phyloP scores from a whole-genome alignment of 2,797 vertebrate species.

The Paramormyrops hopkinsi region DNA sequence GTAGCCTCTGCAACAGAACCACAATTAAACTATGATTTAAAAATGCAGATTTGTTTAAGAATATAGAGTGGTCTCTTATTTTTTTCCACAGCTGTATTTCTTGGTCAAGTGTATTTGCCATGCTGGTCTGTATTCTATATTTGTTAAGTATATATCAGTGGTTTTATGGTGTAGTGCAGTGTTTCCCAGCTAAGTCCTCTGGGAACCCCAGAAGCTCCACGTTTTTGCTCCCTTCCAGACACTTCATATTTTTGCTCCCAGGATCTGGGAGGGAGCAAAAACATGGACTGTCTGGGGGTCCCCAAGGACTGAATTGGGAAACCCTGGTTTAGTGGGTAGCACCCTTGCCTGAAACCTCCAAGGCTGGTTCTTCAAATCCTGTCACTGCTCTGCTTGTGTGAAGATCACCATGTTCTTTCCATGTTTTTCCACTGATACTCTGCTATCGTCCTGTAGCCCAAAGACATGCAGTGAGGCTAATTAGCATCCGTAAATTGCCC shows the following conservation, averaged over 20 bases:
- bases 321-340: neutral
- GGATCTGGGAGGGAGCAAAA: neutral
- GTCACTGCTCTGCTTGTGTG: neutral
- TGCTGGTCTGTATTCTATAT: neutral
- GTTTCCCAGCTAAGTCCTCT: neutral
- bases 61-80: no score
- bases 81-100: no score
- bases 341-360: neutral
- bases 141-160: neutral
- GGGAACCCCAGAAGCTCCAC: neutral
- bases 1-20: no score
- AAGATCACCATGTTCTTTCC: neutral
- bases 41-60: no score
- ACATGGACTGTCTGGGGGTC: neutral
- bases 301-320: neutral
- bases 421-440: neutral
- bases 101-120: neutral
- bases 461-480: neutral
- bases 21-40: no score
- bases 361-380: neutral
- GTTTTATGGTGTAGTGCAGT: neutral
- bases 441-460: neutral
- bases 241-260: neutral
- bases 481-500: neutral
- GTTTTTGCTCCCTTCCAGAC: neutral